These are phyloP conservation scores for Sphecodes monilicornis DNA, from an alignment of 2,888 invertebrate species.

Conservation along the genomic window DNA sequence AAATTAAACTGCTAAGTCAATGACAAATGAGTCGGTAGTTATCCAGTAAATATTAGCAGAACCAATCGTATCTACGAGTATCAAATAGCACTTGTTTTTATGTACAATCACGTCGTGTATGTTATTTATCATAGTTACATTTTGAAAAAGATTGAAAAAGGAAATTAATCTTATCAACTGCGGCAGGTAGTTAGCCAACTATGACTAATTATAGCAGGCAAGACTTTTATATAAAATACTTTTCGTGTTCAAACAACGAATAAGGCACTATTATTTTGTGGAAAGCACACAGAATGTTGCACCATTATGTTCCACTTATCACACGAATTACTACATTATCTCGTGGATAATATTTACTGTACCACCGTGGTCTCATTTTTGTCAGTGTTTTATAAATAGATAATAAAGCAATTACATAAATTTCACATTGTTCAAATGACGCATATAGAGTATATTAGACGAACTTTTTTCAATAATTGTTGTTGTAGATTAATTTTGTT, in stretches of 20 bases:
- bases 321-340: neutral
- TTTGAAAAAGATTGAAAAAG: too few relatives aligned
- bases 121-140: too few relatives aligned
- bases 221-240: too few relatives aligned
- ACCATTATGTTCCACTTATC: neutral
- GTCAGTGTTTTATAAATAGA: neutral
- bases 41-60: too few relatives aligned
- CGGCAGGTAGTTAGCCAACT: too few relatives aligned
- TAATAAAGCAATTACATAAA: neutral
- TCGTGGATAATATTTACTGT: neutral
- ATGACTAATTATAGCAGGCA: too few relatives aligned
- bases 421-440: too few relatives aligned
- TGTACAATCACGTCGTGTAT: too few relatives aligned
- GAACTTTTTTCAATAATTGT: neutral
- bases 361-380: neutral
- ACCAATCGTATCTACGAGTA: neutral
- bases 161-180: too few relatives aligned
- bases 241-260: neutral
- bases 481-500: neutral
- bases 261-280: neutral
- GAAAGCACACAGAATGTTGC: neutral
- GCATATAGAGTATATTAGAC: too few relatives aligned
- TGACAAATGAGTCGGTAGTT: too few relatives aligned
- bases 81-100: neutral
- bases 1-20: too few relatives aligned